These are phyloP conservation scores for Stictonetta naevosa DNA, from an alignment of 2,113 vertebrate species.

Conservation along the genomic window DNA sequence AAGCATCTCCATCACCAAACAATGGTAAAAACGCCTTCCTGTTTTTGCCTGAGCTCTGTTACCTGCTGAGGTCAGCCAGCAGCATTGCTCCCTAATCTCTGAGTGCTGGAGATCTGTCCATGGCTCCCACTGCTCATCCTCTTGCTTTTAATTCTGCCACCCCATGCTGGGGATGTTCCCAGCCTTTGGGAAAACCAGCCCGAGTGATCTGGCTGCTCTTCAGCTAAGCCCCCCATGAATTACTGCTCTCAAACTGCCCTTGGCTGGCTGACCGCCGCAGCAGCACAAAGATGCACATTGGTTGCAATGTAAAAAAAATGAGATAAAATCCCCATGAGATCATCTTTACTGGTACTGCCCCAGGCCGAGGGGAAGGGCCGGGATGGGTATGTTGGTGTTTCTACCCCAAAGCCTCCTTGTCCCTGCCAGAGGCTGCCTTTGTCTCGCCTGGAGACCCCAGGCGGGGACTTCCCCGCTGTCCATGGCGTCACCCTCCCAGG, in stretches of 20 bases:
- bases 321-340: constrained; percentile 54
- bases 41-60: not conserved
- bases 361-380: not conserved
- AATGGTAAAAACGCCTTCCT: not conserved
- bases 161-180: not conserved
- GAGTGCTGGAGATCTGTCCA: not conserved
- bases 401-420: constrained; percentile 30
- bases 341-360: constrained; percentile 29
- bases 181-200: not conserved
- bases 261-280: not conserved
- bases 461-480: not conserved
- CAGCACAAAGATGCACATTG: constrained; percentile 57
- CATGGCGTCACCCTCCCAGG: not conserved
- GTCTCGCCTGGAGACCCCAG: not conserved
- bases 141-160: not conserved
- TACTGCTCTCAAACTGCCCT: not conserved
- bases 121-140: not conserved
- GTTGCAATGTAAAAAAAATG: not conserved
- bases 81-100: not conserved
- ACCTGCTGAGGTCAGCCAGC: not conserved
- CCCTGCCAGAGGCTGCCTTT: constrained; percentile 24
- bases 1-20: not conserved
- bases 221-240: not conserved
- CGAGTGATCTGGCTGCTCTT: not conserved
- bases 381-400: not conserved